Base-by-base conservation (phyloP, 2,888 invertebrate genomes). In the Acleris laterana region DNA sequence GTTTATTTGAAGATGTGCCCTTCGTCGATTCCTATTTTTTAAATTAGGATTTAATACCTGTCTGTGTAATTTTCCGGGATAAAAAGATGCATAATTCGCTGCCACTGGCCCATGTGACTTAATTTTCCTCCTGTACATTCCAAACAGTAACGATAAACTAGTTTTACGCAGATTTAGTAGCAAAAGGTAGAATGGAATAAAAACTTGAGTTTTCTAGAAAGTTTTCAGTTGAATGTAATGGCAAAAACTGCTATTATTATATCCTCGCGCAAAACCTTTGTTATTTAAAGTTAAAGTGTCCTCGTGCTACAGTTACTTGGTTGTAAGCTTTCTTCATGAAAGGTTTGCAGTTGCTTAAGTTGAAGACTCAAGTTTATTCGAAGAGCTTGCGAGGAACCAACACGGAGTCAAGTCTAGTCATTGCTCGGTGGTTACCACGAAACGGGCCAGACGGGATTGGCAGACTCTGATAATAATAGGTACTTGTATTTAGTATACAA, bases 311-410 rank as follows among this genome's bases (percentile, higher is more conserved):
- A 49, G 19, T 20, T 49, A 19, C 9, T 46, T 13, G 17, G 53
- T 55, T 65, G 51, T 57, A 66, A 51, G 62, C 61, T 66, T 66
- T 56, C 61, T 57, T 62, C 62, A 66, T 56, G 56, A 57, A 56
- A 51, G 57, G 66, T 66, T 66, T 66, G 61, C 66, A 57, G 57
- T 66, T 62, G 61, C 61, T 56, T 52, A 62, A 66, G 62, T 52
- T 57, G 66, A 62, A 38, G 60, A 62, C 62, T 66, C 61, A 56
- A 61, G 61, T 66, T 66, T 66, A 61, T 56, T 66, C 48, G 60
- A 57, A 46, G 19, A 62, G 62, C 66, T 62, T 62, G 53, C 46
- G 56, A 44, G 65, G 60, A 25, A 44, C 56, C 25, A 56, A 46
- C 61, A 22, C 51, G 44, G 56, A 61, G 44, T 55, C 51, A 52